Percentiles rank a stretch among this genome's conserved stretches.
Conservation (phyloP, 1,140 invertebrate genomes). For the Aleiodes sp. region DNA sequence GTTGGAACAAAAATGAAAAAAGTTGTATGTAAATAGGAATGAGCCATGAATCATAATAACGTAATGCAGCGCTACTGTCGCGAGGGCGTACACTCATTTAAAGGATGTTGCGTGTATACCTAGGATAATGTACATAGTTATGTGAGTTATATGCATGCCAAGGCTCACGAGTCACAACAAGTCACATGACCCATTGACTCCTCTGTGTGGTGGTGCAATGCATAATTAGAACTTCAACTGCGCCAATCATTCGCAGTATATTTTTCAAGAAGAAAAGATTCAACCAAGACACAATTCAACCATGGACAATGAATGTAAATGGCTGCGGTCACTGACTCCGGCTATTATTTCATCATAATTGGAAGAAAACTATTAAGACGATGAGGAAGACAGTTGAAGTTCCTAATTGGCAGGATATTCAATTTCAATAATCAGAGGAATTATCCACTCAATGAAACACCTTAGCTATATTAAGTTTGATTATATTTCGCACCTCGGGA, state of each 20-base stretch:
- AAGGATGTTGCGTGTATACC: conserved; percentile 2
- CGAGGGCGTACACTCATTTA: background rate
- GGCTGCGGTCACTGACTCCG: no score
- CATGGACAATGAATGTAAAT: no score
- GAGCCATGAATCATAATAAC: background rate
- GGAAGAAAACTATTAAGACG: no score
- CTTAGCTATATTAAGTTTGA: no score
- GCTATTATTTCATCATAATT: no score
- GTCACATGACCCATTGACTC: conserved; percentile 32
- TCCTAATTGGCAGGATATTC: no score
- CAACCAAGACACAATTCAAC: background rate
- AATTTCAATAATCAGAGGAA: no score
- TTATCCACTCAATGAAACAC: no score
- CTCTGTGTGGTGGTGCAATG: background rate
- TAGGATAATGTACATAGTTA: conserved; percentile 8
- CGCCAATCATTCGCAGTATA: background rate
- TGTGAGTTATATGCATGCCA: conserved; percentile 40
- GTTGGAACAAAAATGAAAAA: background rate
- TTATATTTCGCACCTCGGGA: no score
- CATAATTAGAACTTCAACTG: conserved; percentile 26
- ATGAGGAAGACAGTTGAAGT: no score
- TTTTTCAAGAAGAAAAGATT: conserved; percentile 14
- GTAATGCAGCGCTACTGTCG: background rate
- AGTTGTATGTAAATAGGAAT: background rate
- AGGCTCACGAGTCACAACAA: conserved; percentile 39